Conservation (phyloP, 2,797 vertebrate species). For the Megaceryle alcyon region DNA sequence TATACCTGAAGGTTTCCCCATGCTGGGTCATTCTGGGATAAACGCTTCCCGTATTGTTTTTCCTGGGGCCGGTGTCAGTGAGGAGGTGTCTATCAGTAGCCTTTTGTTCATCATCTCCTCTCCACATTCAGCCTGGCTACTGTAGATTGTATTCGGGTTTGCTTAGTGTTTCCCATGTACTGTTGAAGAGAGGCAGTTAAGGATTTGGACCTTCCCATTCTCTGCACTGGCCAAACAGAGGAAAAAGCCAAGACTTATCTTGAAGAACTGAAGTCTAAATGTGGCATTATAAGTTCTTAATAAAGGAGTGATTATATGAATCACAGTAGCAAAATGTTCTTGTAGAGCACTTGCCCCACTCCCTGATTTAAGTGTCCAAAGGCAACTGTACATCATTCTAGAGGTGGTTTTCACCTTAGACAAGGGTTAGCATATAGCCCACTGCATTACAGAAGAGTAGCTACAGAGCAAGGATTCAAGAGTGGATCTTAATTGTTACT, state of each 20-base stretch:
- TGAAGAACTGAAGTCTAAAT: neutral
- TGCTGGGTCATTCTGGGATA: neutral
- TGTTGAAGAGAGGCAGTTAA: neutral
- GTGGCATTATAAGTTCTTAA: neutral
- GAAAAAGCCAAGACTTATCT: neutral
- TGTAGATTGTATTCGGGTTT: neutral
- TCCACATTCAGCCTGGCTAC: neutral
- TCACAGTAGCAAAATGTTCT: conserved; percentile 55
- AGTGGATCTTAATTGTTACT: conserved; percentile 56
- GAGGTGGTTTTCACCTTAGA: neutral
- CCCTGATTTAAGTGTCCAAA: neutral
- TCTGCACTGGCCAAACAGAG: neutral
- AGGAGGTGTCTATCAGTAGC: neutral
- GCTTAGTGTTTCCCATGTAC: neutral
- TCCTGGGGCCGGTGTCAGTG: neutral
- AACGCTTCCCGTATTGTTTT: neutral
- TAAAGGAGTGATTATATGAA: conserved; percentile 44
- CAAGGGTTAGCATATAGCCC: neutral
- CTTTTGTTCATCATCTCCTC: neutral
- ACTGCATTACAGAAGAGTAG: neutral
- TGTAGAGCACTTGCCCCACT: neutral
- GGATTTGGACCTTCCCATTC: neutral
- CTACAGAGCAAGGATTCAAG: neutral
- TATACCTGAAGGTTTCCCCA: neutral
- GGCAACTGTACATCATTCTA: neutral